Conservation (phyloP, 2,888 invertebrate species). For the Deilephila porcellus region DNA sequence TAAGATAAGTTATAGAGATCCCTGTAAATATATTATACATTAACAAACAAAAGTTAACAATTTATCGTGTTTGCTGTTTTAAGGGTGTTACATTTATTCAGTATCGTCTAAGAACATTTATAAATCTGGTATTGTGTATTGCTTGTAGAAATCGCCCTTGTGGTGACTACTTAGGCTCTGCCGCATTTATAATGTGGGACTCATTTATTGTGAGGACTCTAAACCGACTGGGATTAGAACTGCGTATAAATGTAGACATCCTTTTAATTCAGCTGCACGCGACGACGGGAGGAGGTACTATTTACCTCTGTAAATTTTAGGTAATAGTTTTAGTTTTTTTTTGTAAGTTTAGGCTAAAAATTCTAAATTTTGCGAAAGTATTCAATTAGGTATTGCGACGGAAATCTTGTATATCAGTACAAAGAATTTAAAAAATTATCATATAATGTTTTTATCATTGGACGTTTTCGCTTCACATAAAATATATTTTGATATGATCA, state of each 20-base stretch:
- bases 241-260: constrained; percentile 27
- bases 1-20: constrained; percentile 53
- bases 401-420: constrained; percentile 81
- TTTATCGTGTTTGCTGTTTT: constrained; percentile 38
- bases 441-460: constrained; percentile 59
- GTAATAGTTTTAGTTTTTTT: constrained; percentile 63
- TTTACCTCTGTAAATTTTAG: constrained; percentile 57
- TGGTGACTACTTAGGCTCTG: constrained; percentile 9
- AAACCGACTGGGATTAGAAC: background rate
- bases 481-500: constrained; percentile 77
- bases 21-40: constrained; percentile 68
- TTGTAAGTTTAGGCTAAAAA: constrained; percentile 69
- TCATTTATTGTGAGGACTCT: constrained; percentile 1
- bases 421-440: constrained; percentile 68
- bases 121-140: constrained; percentile 18
- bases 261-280: constrained; percentile 21
- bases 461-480: constrained; percentile 64
- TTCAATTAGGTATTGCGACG: constrained; percentile 61
- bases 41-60: constrained; percentile 55
- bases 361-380: constrained; percentile 62
- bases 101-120: constrained; percentile 26
- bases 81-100: constrained; percentile 46
- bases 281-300: constrained; percentile 50
- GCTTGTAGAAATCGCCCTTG: constrained; percentile 25
- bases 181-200: background rate